Evolutionary conservation across 2,888 invertebrate genomes (phyloP).

Genomic region (Pseudococcus longispinus): DNA sequence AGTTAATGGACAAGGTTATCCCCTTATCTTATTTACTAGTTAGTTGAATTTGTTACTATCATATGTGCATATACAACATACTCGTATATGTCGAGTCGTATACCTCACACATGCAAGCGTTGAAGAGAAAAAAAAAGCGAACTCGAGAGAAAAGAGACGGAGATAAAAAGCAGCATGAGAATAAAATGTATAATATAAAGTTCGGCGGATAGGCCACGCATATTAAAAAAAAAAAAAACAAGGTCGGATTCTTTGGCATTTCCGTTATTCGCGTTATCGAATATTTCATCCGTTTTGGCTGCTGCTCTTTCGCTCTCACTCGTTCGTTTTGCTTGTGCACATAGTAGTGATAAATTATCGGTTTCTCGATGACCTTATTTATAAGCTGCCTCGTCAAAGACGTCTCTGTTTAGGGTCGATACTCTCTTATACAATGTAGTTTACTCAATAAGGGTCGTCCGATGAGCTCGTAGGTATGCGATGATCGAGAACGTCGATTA

Average conservation of each 20-base stretch:
- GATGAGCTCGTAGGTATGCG: not conserved
- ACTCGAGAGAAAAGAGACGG: not conserved
- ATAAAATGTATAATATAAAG: conserved; percentile 20
- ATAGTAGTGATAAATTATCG: conserved; percentile 14
- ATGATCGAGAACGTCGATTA: not conserved
- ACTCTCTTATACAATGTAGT: not conserved
- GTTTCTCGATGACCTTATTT: conserved; percentile 13
- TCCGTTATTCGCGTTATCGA: conserved; percentile 30
- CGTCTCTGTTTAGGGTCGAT: not conserved
- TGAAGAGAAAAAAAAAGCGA: not conserved
- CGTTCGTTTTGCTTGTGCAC: not conserved
- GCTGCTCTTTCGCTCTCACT: not conserved
- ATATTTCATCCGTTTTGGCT: conserved; percentile 19
- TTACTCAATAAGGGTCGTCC: not conserved
- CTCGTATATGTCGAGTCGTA: not conserved
- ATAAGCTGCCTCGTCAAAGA: not conserved
- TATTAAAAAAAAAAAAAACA: conserved; percentile 26
- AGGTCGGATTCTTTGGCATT: conserved; percentile 34
- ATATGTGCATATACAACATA: not conserved
- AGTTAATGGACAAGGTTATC: conserved; percentile 31
- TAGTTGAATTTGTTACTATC: conserved; percentile 11
- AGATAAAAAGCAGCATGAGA: not conserved
- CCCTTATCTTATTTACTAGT: conserved; percentile 9
- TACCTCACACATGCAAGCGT: not conserved
- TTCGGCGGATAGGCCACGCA: conserved; percentile 20